phyloP scores from a whole-genome alignment of 2,797 vertebrate species.

The Paguma larvata region DNA sequence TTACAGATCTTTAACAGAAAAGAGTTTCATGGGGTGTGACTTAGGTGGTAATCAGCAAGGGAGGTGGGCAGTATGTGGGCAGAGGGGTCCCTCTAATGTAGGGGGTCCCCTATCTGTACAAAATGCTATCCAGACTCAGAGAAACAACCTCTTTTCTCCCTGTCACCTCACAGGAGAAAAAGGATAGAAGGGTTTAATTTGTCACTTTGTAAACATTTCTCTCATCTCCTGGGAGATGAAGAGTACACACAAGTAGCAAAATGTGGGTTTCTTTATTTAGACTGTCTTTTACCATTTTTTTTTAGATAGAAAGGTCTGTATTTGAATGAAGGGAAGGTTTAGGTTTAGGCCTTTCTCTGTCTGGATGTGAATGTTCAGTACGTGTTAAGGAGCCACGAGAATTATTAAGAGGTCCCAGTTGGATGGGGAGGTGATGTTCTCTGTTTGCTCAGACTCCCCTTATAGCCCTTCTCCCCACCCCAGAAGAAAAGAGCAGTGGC shows the following conservation, averaged over 20 bases:
- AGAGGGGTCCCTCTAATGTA: not conserved
- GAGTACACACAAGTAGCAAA: not conserved
- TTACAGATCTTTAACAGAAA: not conserved
- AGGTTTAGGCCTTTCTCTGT: not conserved
- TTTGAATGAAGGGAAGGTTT: not conserved
- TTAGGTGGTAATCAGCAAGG: no score
- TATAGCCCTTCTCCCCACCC: not conserved
- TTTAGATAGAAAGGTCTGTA: not conserved
- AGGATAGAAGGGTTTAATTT: conserved; percentile 7
- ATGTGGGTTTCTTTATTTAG: conserved; percentile 4
- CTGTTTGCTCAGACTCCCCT: not conserved
- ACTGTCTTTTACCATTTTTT: not conserved
- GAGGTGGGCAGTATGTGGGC: not conserved
- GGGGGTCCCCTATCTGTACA: not conserved
- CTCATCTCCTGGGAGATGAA: not conserved
- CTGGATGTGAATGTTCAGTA: not conserved
- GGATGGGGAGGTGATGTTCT: not conserved
- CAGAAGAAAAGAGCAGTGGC: not conserved
- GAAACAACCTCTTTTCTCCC: not conserved
- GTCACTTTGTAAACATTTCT: conserved; percentile 29
- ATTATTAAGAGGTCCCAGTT: not conserved
- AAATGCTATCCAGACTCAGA: not conserved
- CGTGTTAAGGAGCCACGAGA: not conserved
- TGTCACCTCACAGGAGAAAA: conserved; percentile 7
- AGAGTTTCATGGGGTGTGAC: not conserved